Evolutionary conservation across 2,113 vertebrate genomes (phyloP), one percentile per base, ranked within the genome.

Genomic region (Carlito syrichta): DNA sequence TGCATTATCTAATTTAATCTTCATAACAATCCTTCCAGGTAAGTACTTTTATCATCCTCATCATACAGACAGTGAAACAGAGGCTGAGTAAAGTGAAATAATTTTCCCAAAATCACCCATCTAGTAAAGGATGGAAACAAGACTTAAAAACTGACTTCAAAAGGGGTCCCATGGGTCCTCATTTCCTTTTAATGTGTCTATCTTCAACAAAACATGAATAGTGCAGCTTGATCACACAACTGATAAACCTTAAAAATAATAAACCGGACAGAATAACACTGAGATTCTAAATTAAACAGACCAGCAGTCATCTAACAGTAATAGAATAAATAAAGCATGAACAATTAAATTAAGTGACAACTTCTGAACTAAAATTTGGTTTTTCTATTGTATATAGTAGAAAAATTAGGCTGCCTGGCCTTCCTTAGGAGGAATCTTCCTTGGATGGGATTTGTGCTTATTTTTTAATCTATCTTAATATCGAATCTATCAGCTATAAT

Each of bases 201-300:
- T 95, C 68, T 89, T 89, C 81, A 92, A 54, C 56, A 81, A 76
- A 98, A 85, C 7, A 38, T 20, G 93, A 73, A 82, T 23, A 95
- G 71, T 95, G 96, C 88, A 83, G 68, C 79, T 87, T 71, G 19
- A 94, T 17, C 48, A 25, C 87, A 89, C 19, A 48, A 86, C 25
- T 95, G 95, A 97, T 91, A 71, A 83, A 97, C 23, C 87, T 90
- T 79, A 95, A 95, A 93, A 79, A 54, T 63, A 95, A 88, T 60
- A 93, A 35, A 86, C 58, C 38, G 81, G 86, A 86, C 95, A 96
- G 91, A 96, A 3, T 23, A 58, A 48, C 38, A 76, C 5, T 48
- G 2, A 13, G 54, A 95, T 71, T 69, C 52, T 73, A 77, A 93
- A 77, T 48, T 92, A 96, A 74, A 40, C 6, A 43, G 56, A 69